Base-by-base conservation (phyloP, 2,113 vertebrate species). In the Camelus dromedarius region DNA sequence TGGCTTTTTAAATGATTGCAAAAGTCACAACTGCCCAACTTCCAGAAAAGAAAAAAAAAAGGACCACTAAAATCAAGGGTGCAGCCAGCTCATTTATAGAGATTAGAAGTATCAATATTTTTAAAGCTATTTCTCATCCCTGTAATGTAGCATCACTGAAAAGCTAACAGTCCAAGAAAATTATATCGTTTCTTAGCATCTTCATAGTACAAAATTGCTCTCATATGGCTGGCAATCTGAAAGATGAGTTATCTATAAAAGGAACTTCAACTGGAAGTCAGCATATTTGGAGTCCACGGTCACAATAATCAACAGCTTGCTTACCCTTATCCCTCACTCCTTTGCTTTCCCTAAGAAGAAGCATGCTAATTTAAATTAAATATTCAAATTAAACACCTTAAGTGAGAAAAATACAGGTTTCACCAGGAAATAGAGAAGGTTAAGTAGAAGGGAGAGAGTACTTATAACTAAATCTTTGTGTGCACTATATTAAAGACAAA, bases 41-140 rank as follows among this genome's bases (percentile, higher is more conserved):
- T 12, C 16, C 58, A 52, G 26, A 5, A 28, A 12, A 77, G 6
- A 28, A 12, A 77, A 32, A 54, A 91, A 83, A 11, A 19, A 16
- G 8, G 42, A 64, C 38, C 66, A 22, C 42, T 54, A 87, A 90
- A 89, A 84, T 70, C 52, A 75, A 77, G 66, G 8, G 16, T 79
- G 35, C 38, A 87, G 2, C 56, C 58, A 88, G 11, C 11, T 85
- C 18, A 76, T 93, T 95, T 86, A 92, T 75, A 70, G 22, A 50
- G 69, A 92, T 84, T 84, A 97, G 66, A 70, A 85, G 85, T 94
- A 76, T 42, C 48, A 75, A 79, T 75, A 80, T 81, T 95, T 76
- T 75, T 88, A 90, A 58, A 79, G 75, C 26, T 72, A 64, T 83
- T 91, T 95, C 66, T 95, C 46, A 84, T 92, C 35, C 32, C 35